Evolutionary conservation across 2,888 invertebrate genomes (phyloP), one percentile per base, ranked within the genome.

Genomic region (Norana najaformis): DNA sequence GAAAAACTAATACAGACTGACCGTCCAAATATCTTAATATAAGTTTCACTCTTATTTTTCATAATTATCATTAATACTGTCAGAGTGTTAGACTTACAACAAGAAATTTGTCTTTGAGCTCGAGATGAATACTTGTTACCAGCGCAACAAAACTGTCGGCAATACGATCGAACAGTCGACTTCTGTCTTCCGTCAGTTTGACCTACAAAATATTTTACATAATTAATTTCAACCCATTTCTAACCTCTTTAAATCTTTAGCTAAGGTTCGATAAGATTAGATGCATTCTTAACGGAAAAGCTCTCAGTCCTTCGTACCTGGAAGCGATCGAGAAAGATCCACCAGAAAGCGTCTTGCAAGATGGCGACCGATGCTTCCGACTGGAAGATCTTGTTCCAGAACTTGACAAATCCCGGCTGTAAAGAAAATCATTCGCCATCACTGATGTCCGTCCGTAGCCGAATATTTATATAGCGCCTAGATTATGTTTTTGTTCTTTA

Each of bases 301-400:
- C 36, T 20, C 2, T 38, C 0, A 41, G 5, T 23, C 89, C 35
- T 34, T 23, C n/a, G 82, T 41, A 91, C 91, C 91, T 90, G 35
- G 41, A 92, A 91, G 30, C 41, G 88, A n/a, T 93, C 92, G 14
- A 94, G 91, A 90, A 94, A 94, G 90, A 94, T 93, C 94, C 94
- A 94, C 94, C 94, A 94, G 91, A 94, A 94, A 0, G 93, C 91
- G 91, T 94, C 94, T 90, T 94, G 94, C 93, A 94, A 92, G n/a
- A 94, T 92, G 36, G 94, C 94, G 30, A 94, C 93, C 20, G 94
- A 94, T 0, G 94, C 94, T 90, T 95, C 95, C 0, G 94, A 95
- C 89, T 94, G 91, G 92, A 94, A 94, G 89, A 94, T 91, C 92
- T 94, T 95, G 92, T 94, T 94, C 95, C 94, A 95, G 90, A 94